Evolutionary conservation across 2,113 vertebrate species (phyloP), one percentile per base, ranked within the genome.

Genomic region (Synodontis membranacea): DNA sequence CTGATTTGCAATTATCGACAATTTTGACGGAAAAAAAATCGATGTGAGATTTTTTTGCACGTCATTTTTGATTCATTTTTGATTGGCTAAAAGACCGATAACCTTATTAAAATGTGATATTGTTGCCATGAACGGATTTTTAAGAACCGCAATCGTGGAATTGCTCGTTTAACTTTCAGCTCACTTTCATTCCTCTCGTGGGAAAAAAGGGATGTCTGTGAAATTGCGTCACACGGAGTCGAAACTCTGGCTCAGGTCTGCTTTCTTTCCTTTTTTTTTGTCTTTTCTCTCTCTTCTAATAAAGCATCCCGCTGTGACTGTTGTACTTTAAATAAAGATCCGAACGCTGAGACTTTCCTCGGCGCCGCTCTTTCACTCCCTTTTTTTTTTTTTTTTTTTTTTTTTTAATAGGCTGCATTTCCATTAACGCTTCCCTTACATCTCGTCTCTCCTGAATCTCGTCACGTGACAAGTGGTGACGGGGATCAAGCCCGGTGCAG

Each of bases 261-360:
- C 74, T 12, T 56, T 52, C n/a, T 34, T 31, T 75, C 25, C 10
- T 11, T 15, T 25, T 31, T 50, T 25, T 66, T 50, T 70, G 0
- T 23, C 39, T n/a, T 31, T 52, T 34, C 3, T 6, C 4, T 44
- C 11, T 46, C 7, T 37, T 62, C 28, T 44, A 6, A 9, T 82
- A 4, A 60, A 37, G 34, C 34, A n/a, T 42, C 54, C 23, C 12
- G 11, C 34, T 28, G 48, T 58, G 79, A 60, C n/a, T 79, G 6
- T 31, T 14, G n/a, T 80, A 56, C 52, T 28, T 81, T 60, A 81
- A 81, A 81, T 44, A 80, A 80, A 80, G 79, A 56, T 80, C 9
- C 4, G 10, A 56, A 80, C 21, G 5, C 52, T 34, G 34, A 6
- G 78, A 39, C 52, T 80, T 58, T 56, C 10, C 50, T 39, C 15